Base-by-base conservation (phyloP, 1,140 invertebrate genomes). In the Drosophila kohkoa region DNA sequence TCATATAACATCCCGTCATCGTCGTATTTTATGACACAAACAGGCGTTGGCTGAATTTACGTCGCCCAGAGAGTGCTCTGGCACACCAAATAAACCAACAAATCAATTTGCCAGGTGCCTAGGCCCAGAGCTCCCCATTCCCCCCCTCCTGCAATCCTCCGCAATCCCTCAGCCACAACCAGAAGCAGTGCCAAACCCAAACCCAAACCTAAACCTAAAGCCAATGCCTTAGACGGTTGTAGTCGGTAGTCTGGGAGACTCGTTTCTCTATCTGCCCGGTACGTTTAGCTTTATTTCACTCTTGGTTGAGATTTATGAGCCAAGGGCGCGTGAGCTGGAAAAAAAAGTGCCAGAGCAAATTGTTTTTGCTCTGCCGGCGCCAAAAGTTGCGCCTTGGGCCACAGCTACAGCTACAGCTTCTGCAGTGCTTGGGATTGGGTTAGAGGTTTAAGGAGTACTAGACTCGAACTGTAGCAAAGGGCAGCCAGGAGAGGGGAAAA, bases 251-350 rank as follows among this genome's bases (percentile, higher is more conserved):
- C 41, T 43, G 11, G n/a, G 41, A 3, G 43, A 8, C 54, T 38
- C 46, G 13, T 7, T 25, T 57, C 57, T 62, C 67, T 76, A 72
- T 71, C 67, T 75, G 58, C 43, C 60, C 67, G 67, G 45, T 81
- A 80, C 85, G 85, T 82, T 87, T 88, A 89, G 86, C 85, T 89
- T 89, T 89, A 89, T 89, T 89, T 89, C 85, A 89, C 78, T 89
- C 86, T 81, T 81, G 82, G 85, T 71, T 75, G 85, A 89, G 85
- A 89, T 89, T 89, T 89, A 89, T 88, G 85, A 83, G 83, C 77
- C 85, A 75, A 88, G 83, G 85, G 85, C 83, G 83, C 85, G 85
- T 89, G 77, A 87, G 82, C 80, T 57, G 70, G 81, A 73, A 83
- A 87, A 86, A 76, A 69, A 51, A 57, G 51, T 70, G 60, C 70